Base-by-base conservation (phyloP, 2,888 invertebrate genomes). In the Plutella xylostella region DNA sequence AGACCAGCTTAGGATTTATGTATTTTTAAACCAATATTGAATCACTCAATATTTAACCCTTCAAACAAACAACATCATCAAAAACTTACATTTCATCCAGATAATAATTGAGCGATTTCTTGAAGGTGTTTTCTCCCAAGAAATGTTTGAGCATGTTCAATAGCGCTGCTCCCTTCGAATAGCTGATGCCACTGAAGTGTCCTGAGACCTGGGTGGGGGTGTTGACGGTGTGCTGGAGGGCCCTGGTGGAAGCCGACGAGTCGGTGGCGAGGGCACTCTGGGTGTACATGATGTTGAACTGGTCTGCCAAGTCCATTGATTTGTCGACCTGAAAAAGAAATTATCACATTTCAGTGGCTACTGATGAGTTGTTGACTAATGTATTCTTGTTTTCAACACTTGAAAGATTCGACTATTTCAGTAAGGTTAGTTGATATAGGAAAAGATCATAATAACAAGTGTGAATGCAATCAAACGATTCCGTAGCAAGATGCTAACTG, bases 211-310 rank as follows among this genome's bases (percentile, higher is more conserved):
- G 86, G 0, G 74, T 55, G 0, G 90, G 89, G 0, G 86, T 86
- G 47, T 85, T 83, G 0, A 89, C 89, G 0, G 68, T 59, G 38
- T 87, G 79, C 21, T 85, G 86, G 45, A 93, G 70, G 0, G 92
- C 86, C 55, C 88, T 86, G 0, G 88, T 86, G 15, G 37, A 37
- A 0, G 51, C 50, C 0, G 62, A 51, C 0, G 72, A 56, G 45
- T 83, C 83, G 3, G 70, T 56, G 0, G 70, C 73, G 42, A 92
- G 72, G 0, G 89, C 89, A 1, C 74, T 71, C 56, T 93, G 93
- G 0, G 92, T 46, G 53, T 90, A 89, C 56, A 89, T 87, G 0
- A 90, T 77, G 18, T 90, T 88, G 61, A 92, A 93, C 63, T 92
- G 92, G 15, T 89, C 86, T 49, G 86, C 87, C 42, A 92, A 62